These are phyloP conservation scores for Steinernema hermaphroditum DNA, from an alignment of 2,888 invertebrate species.

Conservation along the genomic window DNA sequence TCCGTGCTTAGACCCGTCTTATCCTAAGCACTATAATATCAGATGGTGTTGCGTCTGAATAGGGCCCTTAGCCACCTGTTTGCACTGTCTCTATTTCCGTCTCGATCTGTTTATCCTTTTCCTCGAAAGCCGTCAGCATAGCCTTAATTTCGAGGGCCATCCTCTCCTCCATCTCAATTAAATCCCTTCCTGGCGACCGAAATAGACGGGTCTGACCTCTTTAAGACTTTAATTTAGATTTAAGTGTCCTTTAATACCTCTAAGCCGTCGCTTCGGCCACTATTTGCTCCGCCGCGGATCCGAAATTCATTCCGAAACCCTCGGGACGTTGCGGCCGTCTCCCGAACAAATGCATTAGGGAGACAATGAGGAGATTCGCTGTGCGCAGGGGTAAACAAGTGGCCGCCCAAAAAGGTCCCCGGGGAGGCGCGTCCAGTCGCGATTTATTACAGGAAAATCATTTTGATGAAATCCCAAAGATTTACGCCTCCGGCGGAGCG, in stretches of 20 bases:
- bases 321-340: background rate
- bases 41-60: too few species aligned
- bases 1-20: too few species aligned
- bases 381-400: slow-evolving; percentile 11
- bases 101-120: too few species aligned
- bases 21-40: too few species aligned
- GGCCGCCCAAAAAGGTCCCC: background rate
- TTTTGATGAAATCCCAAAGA: slow-evolving; percentile 9
- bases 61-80: too few species aligned
- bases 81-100: too few species aligned
- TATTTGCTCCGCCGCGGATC: slow-evolving; percentile 2
- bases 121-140: too few species aligned
- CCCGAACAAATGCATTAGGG: slow-evolving; percentile 19
- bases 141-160: too few species aligned
- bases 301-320: slow-evolving; percentile 13
- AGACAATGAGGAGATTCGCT: slow-evolving; percentile 22
- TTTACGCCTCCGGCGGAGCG: background rate
- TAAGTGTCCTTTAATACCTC: slow-evolving; percentile 25
- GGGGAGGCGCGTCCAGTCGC: background rate
- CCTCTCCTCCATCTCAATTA: too few species aligned
- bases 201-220: background rate
- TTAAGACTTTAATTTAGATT: slow-evolving; percentile 11
- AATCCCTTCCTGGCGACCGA: background rate
- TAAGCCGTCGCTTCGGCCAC: background rate
- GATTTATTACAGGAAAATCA: slow-evolving; percentile 21